Conservation (phyloP, 2,888 invertebrate genomes). For the Lobophora halterata region DNA sequence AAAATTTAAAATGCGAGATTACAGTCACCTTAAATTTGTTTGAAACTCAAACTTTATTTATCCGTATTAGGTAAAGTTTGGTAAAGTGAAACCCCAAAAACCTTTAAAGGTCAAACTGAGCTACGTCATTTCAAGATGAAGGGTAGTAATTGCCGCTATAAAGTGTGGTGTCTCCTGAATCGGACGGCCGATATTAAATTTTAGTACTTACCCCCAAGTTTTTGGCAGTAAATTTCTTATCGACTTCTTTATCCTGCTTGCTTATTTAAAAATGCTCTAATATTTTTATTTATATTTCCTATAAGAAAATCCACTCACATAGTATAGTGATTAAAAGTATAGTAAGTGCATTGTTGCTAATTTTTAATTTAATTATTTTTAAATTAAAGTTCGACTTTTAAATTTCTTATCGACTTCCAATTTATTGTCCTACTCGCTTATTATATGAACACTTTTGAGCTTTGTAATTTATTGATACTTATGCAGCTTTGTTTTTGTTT, state of each 20-base stretch:
- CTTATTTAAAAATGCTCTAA: too few species aligned
- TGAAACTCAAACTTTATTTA: conserved; percentile 14
- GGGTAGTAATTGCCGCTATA: conserved; percentile 73
- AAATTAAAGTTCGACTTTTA: too few species aligned
- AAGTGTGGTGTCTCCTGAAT: conserved; percentile 69
- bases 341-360: too few species aligned
- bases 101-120: conserved; percentile 70
- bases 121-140: conserved; percentile 66
- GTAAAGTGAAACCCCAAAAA: conserved; percentile 59
- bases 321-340: too few species aligned
- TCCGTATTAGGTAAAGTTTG: conserved; percentile 42
- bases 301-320: too few species aligned
- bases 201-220: conserved; percentile 66
- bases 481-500: too few species aligned
- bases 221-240: conserved; percentile 59
- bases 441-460: too few species aligned
- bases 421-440: conserved; percentile 45
- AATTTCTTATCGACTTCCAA: conserved; percentile 61
- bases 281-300: too few species aligned
- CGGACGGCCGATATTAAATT: conserved; percentile 66
- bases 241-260: conserved; percentile 42
- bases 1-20: too few species aligned
- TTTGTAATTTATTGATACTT: conserved; percentile 20
- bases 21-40: conserved; percentile 7
- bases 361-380: too few species aligned